Evolutionary conservation across 2,797 vertebrate genomes (phyloP).

Genomic region (Borostomias antarcticus): DNA sequence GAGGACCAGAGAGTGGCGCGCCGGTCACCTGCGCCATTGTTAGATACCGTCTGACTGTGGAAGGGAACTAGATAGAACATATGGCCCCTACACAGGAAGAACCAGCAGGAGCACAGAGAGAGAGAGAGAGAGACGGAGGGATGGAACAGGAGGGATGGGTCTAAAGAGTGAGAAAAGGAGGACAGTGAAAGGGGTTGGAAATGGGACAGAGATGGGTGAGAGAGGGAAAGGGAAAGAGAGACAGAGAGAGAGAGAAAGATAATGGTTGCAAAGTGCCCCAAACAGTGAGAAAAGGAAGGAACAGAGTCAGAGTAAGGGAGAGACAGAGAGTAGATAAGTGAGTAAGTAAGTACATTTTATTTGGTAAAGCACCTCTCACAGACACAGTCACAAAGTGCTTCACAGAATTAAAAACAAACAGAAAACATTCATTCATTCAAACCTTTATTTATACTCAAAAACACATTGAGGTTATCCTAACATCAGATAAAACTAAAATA

Average conservation of each 20-base stretch:
- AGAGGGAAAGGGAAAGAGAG: background rate
- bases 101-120: background rate
- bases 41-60: background rate
- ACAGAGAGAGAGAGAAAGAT: background rate
- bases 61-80: background rate
- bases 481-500: too few relatives aligned
- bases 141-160: background rate
- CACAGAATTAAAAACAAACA: too few relatives aligned
- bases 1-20: too few relatives aligned
- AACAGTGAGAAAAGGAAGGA: background rate
- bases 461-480: too few relatives aligned
- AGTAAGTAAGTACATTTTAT: background rate
- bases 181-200: background rate
- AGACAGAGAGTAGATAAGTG: background rate
- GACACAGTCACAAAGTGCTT: too few relatives aligned
- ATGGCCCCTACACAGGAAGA: background rate
- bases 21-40: background rate
- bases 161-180: slow-evolving; percentile 4
- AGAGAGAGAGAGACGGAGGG: background rate
- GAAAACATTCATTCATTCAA: too few relatives aligned
- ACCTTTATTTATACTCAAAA: too few relatives aligned
- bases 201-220: background rate
- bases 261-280: background rate
- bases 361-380: too few relatives aligned
- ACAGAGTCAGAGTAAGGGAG: background rate